These are phyloP conservation scores for Sciurus vulgaris DNA, from an alignment of 2,797 vertebrate species.

Conservation along the genomic window DNA sequence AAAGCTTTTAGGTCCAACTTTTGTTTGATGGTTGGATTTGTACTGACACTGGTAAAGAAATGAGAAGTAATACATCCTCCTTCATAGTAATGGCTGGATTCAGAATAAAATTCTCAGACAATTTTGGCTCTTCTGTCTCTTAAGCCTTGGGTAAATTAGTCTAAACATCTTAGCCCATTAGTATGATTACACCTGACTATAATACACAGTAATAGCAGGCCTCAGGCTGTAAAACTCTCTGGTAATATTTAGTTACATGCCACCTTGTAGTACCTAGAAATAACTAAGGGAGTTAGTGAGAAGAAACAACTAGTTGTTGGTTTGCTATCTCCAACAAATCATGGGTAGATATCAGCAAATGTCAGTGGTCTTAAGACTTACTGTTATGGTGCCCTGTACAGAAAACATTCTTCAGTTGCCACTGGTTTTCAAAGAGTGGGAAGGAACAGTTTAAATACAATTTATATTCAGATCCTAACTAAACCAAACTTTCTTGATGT, in stretches of 20 bases:
- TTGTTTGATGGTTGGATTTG: slow-evolving; percentile 65
- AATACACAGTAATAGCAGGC: slow-evolving; percentile 51
- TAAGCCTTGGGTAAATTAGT: slow-evolving; percentile 57
- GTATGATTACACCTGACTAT: slow-evolving; percentile 37
- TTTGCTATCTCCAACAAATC: slow-evolving; percentile 30
- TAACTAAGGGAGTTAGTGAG: slow-evolving; percentile 27
- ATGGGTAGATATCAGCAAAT: neutral
- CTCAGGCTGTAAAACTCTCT: slow-evolving; percentile 15
- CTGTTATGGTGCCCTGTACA: neutral
- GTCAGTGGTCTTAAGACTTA: neutral
- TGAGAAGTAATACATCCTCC: neutral
- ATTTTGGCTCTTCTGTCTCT: slow-evolving; percentile 32
- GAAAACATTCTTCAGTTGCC: neutral
- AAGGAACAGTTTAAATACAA: slow-evolving; percentile 33
- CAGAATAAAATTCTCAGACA: slow-evolving; percentile 58
- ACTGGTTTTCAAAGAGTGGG: neutral
- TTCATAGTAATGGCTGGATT: slow-evolving; percentile 50
- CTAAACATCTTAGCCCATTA: slow-evolving; percentile 64
- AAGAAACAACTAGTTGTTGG: neutral
- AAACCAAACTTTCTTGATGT: neutral
- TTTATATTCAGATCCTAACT: neutral
- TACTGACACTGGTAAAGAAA: slow-evolving; percentile 53
- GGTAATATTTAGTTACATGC: slow-evolving; percentile 53
- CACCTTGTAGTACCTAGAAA: slow-evolving; percentile 42
- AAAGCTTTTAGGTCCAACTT: slow-evolving; percentile 67